Evolutionary conservation across 2,888 invertebrate species (phyloP).

Genomic region (Cheilosia vernalis): DNA sequence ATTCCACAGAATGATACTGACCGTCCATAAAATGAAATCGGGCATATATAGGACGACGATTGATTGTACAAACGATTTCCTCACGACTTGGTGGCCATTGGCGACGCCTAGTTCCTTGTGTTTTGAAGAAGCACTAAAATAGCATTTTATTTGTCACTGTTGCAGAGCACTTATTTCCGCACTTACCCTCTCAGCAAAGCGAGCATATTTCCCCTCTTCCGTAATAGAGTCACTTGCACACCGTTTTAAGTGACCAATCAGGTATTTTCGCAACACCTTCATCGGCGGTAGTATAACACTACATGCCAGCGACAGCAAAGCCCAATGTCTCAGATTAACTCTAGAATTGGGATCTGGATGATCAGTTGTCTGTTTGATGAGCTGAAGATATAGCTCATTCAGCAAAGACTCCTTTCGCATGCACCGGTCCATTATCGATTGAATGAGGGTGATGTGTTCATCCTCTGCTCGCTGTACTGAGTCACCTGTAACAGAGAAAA

Average conservation of each 20-base stretch:
- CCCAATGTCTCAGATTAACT: conserved; percentile 96
- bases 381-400: conserved; percentile 95
- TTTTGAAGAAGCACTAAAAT: conserved; percentile 87
- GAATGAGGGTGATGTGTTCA: conserved; percentile 94
- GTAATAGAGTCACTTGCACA: conserved; percentile 94
- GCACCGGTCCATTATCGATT: conserved; percentile 94
- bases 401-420: conserved; percentile 94
- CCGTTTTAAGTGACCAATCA: conserved; percentile 94
- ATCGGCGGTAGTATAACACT: conserved; percentile 94
- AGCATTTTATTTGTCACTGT: no score
- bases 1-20: conserved; percentile 96
- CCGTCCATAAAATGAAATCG: conserved; percentile 97
- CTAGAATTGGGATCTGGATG: conserved; percentile 94
- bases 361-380: conserved; percentile 97
- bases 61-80: conserved; percentile 96
- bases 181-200: conserved; percentile 93
- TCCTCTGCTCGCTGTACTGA: conserved; percentile 90
- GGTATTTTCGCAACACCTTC: conserved; percentile 92
- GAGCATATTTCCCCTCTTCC: conserved; percentile 96
- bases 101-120: conserved; percentile 90
- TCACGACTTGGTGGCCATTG: conserved; percentile 96
- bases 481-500: conserved; percentile 83
- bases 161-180: no score
- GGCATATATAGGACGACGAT: conserved; percentile 94
- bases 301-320: conserved; percentile 91